Evolutionary conservation across 92 coral and sea anemone genomes (phyloP).

Genomic region (Porites cylindrica): DNA sequence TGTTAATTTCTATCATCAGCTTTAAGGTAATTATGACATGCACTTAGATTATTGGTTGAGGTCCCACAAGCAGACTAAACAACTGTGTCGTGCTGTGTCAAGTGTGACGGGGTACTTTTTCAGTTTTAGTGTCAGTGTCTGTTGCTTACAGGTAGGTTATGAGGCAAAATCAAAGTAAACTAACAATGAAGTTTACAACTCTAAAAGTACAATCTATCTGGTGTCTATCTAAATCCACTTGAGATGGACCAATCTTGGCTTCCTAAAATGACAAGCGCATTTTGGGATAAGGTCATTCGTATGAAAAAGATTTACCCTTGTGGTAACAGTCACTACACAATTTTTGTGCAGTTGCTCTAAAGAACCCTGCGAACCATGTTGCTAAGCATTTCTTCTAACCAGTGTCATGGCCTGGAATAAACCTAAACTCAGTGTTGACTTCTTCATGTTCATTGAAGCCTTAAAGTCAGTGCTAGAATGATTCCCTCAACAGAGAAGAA

Average conservation of each 20-base stretch:
- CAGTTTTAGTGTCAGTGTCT: conserved; percentile 26
- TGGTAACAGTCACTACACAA: not conserved
- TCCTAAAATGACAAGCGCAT: conserved; percentile 13
- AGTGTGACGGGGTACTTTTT: conserved; percentile 17
- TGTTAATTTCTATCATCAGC: too few relatives aligned
- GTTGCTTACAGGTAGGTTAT: conserved; percentile 19
- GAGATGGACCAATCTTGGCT: conserved; percentile 25
- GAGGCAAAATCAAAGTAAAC: conserved; percentile 21
- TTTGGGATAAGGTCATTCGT: conserved; percentile 12
- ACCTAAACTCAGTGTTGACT: conserved; percentile 4
- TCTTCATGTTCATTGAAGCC: not conserved
- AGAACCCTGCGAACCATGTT: conserved; percentile 5
- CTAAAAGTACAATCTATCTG: conserved; percentile 29
- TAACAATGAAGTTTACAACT: conserved; percentile 35
- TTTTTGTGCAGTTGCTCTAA: not conserved
- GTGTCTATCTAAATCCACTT: conserved; percentile 32
- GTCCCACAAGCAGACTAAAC: conserved; percentile 35
- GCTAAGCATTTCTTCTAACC: conserved; percentile 20
- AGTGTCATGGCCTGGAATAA: conserved; percentile 20
- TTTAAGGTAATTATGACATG: too few relatives aligned
- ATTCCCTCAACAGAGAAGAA: conserved; percentile 13
- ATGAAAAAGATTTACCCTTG: conserved; percentile 15
- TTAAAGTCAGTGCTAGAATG: not conserved
- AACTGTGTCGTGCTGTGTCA: conserved; percentile 26
- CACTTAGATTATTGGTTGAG: not conserved